A percentile compares a stretch with the other conserved stretches of the same genome.
These are phyloP conservation scores for Himalopsyche anomala DNA, from an alignment of 2,888 invertebrate species.

Conservation along the genomic window DNA sequence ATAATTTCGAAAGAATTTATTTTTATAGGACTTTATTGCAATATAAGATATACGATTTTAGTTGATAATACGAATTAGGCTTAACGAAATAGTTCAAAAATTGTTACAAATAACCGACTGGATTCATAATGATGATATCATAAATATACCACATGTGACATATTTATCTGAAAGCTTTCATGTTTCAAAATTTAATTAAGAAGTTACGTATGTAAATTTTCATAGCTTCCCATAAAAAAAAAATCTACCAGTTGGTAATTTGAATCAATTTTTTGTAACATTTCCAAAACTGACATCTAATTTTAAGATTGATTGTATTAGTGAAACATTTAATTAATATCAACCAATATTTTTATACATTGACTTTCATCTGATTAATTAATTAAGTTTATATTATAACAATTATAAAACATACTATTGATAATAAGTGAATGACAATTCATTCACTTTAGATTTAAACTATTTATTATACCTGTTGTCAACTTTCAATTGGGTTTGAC, in stretches of 20 bases:
- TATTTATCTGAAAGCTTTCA: background rate
- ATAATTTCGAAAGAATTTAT: background rate
- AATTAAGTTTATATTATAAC: slow-evolving; percentile 4
- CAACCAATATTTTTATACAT: slow-evolving; percentile 37
- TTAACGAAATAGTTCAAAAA: slow-evolving; percentile 17
- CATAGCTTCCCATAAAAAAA: background rate
- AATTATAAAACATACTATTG: background rate
- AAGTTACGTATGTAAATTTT: background rate
- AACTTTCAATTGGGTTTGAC: slow-evolving; percentile 78
- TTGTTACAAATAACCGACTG: slow-evolving; percentile 36
- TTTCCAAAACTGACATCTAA: slow-evolving; percentile 29
- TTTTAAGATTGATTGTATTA: slow-evolving; percentile 11
- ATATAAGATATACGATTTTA: slow-evolving; percentile 39
- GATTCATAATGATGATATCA: background rate
- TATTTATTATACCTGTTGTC: slow-evolving; percentile 65
- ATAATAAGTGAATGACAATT: slow-evolving; percentile 25
- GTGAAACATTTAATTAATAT: slow-evolving; percentile 10
- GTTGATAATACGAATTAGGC: background rate
- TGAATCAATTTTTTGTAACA: slow-evolving; percentile 28
- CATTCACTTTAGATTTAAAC: slow-evolving; percentile 46
- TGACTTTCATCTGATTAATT: background rate
- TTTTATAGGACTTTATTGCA: slow-evolving; percentile 32
- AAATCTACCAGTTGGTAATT: slow-evolving; percentile 28
- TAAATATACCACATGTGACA: background rate
- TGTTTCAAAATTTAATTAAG: background rate